Base-by-base conservation (phyloP, 2,888 invertebrate species). In the Sminthurides aquaticus region DNA sequence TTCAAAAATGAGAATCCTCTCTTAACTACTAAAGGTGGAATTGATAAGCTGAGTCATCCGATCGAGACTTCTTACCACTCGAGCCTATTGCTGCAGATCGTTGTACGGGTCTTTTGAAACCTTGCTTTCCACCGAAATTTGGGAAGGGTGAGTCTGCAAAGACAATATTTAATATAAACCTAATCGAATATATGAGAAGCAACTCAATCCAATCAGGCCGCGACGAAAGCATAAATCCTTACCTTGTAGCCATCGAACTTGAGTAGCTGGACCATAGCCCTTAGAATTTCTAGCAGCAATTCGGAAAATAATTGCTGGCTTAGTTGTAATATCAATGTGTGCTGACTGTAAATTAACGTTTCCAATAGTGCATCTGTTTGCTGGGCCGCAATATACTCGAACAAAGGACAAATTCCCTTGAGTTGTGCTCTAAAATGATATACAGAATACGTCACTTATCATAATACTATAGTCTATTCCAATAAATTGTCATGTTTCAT, bases 181-280 rank as follows among this genome's bases (percentile, higher is more conserved):
- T 43, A 43, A 43, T 43, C 43, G 43, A 43, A 18, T 43, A 43
- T 11, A 43, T n/a, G n/a, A n/a, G n/a, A n/a, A n/a, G n/a, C n/a
- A n/a, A n/a, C n/a, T n/a, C n/a, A n/a, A n/a, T n/a, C n/a, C n/a
- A n/a, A n/a, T n/a, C n/a, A n/a, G n/a, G n/a, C n/a, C n/a, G n/a
- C n/a, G n/a, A n/a, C n/a, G n/a, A n/a, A n/a, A n/a, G n/a, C n/a
- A n/a, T n/a, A n/a, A n/a, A n/a, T n/a, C n/a, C n/a, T n/a, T 79
- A 89, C 91, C 93, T 87, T 98, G 97, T 62, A 98, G 83, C 98
- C 98, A 98, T 88, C 98, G 91, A 76, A 99, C 98, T 87, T 99
- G 98, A n/a, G 98, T 99, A 67, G 98, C 98, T 62, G 98, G 98
- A 65, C 99, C 98, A 80, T 98, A 98, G 27, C 98, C 98, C 81